Conservation (phyloP, 2,113 vertebrate genomes). For the Tonatia bakeri region DNA sequence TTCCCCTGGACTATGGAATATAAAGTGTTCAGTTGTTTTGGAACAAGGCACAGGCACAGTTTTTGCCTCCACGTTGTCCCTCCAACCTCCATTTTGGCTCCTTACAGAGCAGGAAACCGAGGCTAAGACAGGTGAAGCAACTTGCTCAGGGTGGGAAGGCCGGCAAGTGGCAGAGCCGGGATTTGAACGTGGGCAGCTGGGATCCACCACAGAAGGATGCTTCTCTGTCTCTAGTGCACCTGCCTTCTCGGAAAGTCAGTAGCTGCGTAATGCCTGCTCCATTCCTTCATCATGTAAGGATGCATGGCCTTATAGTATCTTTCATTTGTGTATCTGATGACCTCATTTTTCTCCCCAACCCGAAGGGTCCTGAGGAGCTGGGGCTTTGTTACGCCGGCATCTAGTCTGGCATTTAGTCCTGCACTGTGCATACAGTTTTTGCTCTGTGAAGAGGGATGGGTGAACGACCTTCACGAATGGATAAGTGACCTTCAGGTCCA, state of each 20-base stretch:
- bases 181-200: neutral
- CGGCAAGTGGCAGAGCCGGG: neutral
- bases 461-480: neutral
- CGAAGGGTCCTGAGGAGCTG: neutral
- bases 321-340: neutral
- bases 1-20: neutral
- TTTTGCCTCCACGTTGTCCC: neutral
- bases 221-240: neutral
- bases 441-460: neutral
- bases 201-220: accelerated
- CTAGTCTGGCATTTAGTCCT: neutral
- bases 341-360: neutral
- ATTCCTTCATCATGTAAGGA: neutral
- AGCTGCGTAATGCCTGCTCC: neutral
- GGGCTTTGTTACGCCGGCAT: neutral
- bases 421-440: neutral
- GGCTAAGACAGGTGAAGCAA: neutral
- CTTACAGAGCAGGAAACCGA: neutral
- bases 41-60: neutral
- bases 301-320: neutral
- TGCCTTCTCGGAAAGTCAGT: neutral
- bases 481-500: neutral
- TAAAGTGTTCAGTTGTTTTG: neutral
- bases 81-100: neutral
- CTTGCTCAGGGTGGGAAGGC: neutral